A percentile compares a stretch with the other conserved stretches of the same genome.
phyloP scores from a whole-genome alignment of 2,797 vertebrate species.

The Intellagama lesueurii region DNA sequence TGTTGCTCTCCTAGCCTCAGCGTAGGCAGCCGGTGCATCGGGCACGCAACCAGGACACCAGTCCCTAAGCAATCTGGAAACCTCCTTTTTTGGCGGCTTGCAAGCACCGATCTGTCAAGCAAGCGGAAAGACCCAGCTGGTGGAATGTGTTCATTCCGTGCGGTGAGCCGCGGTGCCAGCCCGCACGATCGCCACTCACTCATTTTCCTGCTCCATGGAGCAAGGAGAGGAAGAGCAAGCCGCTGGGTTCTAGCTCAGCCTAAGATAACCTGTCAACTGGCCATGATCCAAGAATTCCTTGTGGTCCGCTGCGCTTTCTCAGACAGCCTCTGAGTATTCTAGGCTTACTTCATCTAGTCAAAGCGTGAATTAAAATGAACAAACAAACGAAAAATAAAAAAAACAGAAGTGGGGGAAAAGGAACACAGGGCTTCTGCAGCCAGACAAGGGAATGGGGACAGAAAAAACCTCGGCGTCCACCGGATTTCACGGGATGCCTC shows the following conservation, averaged over 20 bases:
- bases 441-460: constrained; percentile 25
- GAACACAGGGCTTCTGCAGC: constrained; percentile 30
- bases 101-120: not conserved
- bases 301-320: constrained; percentile 16
- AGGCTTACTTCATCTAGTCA: not conserved
- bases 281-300: not conserved
- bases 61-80: not conserved
- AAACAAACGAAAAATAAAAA: constrained; percentile 45
- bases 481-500: constrained; percentile 58
- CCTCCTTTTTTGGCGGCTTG: not conserved
- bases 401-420: constrained; percentile 11
- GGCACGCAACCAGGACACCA: not conserved
- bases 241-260: too few species aligned
- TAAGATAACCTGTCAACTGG: too few species aligned
- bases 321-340: not conserved
- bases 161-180: too few species aligned
- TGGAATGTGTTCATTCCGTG: too few species aligned
- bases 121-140: not conserved
- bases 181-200: not conserved
- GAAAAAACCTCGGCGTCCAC: constrained; percentile 44
- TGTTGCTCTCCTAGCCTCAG: too few species aligned
- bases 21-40: too few species aligned
- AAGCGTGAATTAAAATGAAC: constrained; percentile 1
- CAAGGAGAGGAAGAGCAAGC: too few species aligned
- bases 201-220: not conserved